Evolutionary conservation across 2,797 vertebrate species (phyloP), one percentile per base, ranked within the genome.

Genomic region (Sandelia bainsii): DNA sequence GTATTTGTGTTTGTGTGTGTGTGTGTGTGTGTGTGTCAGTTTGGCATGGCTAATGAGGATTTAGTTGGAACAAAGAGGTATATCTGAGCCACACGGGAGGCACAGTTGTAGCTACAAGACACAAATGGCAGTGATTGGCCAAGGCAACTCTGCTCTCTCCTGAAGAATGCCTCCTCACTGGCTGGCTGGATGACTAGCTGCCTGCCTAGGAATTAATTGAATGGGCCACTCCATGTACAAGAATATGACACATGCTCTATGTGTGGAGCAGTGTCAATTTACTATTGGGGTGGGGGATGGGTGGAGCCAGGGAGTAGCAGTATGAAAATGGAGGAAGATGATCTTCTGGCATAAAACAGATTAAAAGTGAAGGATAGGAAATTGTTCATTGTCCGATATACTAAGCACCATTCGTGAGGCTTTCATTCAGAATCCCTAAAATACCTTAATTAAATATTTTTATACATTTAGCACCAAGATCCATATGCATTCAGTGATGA

Each of bases 201-300:
- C 50, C 57, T 83, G 71, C 72, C 62, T 76, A 67, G 49, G 66
- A 84, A 81, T 86, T 90, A 88, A 87, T 86, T 83, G 85, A 88
- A 89, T 72, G 74, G 80, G 60, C 67, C 50, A 68, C 63, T 87
- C 64, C 82, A 73, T 77, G 73, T 77, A 82, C 74, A 79, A 68
- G 77, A 87, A 79, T 81, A 86, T 83, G 67, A 85, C 79, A 86
- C 81, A 80, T 82, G 72, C 80, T 86, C 75, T 62, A 62, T 72
- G 75, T 84, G 76, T 81, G 29, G 20, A 83, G 82, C 71, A 46
- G 84, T 86, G 88, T 90, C 84, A 86, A 65, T 91, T 90, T 84
- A 89, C 82, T 64, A 72, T 23, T 66, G 40, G 40, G 53, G 40
- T 51, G 54, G 61, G 54, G 48, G 78, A 46, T 59, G 77, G 82